These are phyloP conservation scores for Acridotheres tristis DNA, from an alignment of 2,797 vertebrate species.

Conservation along the genomic window DNA sequence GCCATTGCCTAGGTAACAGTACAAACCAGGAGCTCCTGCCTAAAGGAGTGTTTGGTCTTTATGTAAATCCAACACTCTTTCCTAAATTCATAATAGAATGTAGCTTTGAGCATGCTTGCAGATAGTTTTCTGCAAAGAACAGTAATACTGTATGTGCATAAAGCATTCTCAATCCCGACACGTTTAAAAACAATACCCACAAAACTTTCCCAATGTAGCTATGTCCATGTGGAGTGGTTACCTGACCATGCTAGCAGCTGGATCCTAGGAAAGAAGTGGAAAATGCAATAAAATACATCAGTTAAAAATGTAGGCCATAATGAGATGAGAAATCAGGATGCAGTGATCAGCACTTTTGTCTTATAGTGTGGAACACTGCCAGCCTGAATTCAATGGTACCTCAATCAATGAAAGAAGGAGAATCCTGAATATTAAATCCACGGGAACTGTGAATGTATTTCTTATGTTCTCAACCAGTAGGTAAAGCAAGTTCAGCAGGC, in stretches of 20 bases:
- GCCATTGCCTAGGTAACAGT: background rate
- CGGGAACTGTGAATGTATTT: background rate
- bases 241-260: background rate
- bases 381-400: conserved; percentile 44
- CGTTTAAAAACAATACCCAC: background rate
- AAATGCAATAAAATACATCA: background rate
- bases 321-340: conserved; percentile 32
- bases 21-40: background rate
- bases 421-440: conserved; percentile 34
- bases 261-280: background rate
- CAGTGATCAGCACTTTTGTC: conserved; percentile 43
- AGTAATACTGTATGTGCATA: background rate
- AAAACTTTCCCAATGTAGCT: background rate
- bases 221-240: background rate
- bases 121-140: background rate
- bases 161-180: background rate
- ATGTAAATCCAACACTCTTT: background rate
- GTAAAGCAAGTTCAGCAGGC: conserved; percentile 18
- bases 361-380: conserved; percentile 26
- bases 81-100: background rate
- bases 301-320: conserved; percentile 18
- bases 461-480: conserved; percentile 26
- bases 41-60: background rate
- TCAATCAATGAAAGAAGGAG: conserved; percentile 36
- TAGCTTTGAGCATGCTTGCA: background rate